phyloP scores from a whole-genome alignment of 1,140 invertebrate species.

The Magallana angulata region DNA sequence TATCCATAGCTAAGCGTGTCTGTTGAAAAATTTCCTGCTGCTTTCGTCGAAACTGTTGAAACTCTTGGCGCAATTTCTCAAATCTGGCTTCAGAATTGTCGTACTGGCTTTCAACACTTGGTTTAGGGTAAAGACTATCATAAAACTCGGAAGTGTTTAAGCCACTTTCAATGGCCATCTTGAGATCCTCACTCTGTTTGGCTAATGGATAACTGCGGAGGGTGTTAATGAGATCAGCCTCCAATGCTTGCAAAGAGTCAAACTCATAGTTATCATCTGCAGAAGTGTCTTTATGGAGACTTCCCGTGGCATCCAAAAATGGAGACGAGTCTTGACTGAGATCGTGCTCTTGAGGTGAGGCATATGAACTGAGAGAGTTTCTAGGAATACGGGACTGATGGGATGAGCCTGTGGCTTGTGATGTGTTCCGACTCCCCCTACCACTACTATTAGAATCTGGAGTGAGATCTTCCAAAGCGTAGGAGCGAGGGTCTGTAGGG shows the following conservation, averaged over 20 bases:
- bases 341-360: constrained; percentile 68
- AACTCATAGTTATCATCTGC: constrained; percentile 98
- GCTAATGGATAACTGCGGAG: constrained; percentile 66
- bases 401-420: constrained; percentile 86
- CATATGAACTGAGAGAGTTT: constrained; percentile 64
- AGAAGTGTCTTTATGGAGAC: constrained; percentile 85
- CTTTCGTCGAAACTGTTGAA: constrained; percentile 92
- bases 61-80: constrained; percentile 96
- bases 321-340: constrained; percentile 68
- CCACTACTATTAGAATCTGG: constrained; percentile 89
- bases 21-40: constrained; percentile 80
- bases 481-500: constrained; percentile 45
- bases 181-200: constrained; percentile 58
- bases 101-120: constrained; percentile 81
- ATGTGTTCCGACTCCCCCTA: constrained; percentile 95
- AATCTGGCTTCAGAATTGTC: constrained; percentile 87
- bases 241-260: constrained; percentile 82
- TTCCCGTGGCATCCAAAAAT: constrained; percentile 58
- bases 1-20: constrained; percentile 68
- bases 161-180: constrained; percentile 80
- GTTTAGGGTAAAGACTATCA: constrained; percentile 81
- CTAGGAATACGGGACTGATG: constrained; percentile 62
- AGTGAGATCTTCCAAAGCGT: constrained; percentile 56
- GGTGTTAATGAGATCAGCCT: constrained; percentile 74
- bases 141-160: constrained; percentile 61